Conservation (phyloP, 2,113 vertebrate species). For the Halcyon senegalensis region DNA sequence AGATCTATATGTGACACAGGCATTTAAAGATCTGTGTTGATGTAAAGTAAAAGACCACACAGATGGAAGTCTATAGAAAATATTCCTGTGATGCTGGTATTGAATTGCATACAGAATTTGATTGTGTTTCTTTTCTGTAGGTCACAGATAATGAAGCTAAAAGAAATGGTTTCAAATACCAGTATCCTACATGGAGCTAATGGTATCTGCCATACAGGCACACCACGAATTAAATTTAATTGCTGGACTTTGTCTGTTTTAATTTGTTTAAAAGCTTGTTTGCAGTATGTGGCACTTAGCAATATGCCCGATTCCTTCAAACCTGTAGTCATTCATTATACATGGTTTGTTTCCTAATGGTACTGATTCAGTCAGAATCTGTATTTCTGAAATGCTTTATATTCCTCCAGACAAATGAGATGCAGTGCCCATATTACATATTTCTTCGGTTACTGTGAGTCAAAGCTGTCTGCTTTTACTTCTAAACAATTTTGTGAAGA, state of each 20-base stretch:
- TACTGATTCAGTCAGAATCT: neutral
- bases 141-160: neutral
- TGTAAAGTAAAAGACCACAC: neutral
- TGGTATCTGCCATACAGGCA: neutral
- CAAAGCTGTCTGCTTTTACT: neutral
- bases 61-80: neutral
- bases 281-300: neutral
- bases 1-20: neutral
- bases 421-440: neutral
- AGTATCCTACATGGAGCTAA: neutral
- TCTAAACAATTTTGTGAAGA: neutral
- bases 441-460: neutral
- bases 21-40: neutral
- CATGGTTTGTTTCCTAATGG: neutral
- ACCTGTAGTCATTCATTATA: neutral
- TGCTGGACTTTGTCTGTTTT: neutral
- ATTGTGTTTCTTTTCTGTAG: neutral
- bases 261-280: conserved; percentile 29
- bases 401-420: neutral
- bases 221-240: neutral
- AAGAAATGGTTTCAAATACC: neutral
- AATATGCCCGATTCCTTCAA: neutral
- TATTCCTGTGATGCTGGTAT: neutral
- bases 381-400: neutral
- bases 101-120: neutral